phyloP scores from a whole-genome alignment of 2,113 vertebrate species.

The Lathamus discolor region DNA sequence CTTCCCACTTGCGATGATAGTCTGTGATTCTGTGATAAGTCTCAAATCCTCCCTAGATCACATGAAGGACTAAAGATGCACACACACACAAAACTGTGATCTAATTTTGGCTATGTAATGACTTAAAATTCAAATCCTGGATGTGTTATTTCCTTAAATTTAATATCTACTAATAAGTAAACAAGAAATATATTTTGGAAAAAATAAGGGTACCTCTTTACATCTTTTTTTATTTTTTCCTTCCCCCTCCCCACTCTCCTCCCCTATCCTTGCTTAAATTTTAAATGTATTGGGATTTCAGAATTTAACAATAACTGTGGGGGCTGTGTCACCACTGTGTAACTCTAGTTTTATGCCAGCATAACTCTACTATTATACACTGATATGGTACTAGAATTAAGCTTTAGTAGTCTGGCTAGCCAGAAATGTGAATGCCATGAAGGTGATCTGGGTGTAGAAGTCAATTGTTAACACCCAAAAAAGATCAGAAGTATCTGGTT shows the following conservation, averaged over 20 bases:
- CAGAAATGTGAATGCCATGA: not conserved
- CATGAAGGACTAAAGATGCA: accelerated
- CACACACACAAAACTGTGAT: not conserved
- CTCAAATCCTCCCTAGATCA: not conserved
- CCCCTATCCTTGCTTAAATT: not conserved
- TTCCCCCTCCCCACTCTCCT: no score
- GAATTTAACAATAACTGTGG: not conserved
- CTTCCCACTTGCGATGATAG: not conserved
- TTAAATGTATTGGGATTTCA: not conserved
- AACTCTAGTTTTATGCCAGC: not conserved
- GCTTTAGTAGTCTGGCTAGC: not conserved
- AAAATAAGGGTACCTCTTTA: not conserved
- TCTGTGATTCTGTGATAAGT: not conserved
- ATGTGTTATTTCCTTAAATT: not conserved
- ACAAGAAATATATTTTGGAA: not conserved
- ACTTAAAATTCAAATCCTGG: not conserved
- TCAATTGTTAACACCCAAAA: not conserved
- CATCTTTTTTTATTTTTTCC: no score
- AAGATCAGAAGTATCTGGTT: not conserved
- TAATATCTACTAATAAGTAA: not conserved
- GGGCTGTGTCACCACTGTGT: not conserved
- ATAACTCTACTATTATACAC: not conserved
- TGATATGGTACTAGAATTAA: not conserved
- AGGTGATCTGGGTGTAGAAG: not conserved
- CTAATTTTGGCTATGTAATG: not conserved